phyloP scores from a whole-genome alignment of 2,888 invertebrate species.

The Andrena chrysosceles region DNA sequence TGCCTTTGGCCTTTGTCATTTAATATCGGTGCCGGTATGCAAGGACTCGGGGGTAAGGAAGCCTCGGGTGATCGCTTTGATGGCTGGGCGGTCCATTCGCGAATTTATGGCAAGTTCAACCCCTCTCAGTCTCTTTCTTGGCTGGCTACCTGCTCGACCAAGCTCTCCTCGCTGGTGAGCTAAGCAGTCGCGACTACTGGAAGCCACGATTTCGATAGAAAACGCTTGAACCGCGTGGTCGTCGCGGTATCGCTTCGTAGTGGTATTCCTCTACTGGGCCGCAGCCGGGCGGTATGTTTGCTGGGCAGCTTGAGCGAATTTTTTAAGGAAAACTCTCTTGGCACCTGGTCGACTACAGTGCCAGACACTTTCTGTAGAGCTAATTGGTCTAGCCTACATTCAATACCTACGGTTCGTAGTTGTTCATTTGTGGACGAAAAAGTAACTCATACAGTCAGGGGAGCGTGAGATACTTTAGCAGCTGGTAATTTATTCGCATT shows the following conservation, averaged over 20 bases:
- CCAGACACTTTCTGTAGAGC: no score
- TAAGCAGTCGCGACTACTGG: conserved; percentile 39
- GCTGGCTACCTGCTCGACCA: conserved; percentile 34
- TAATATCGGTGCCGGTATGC: conserved; percentile 84
- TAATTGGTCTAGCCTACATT: no score
- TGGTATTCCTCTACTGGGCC: not conserved
- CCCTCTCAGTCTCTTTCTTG: conserved; percentile 49
- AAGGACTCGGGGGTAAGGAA: conserved; percentile 80
- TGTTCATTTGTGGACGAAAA: no score
- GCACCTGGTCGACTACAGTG: no score
- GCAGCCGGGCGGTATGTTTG: not conserved
- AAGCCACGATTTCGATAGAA: conserved; percentile 60
- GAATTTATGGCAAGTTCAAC: conserved; percentile 77
- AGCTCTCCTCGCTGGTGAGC: conserved; percentile 24
- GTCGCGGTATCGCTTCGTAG: not conserved
- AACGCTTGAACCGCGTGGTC: conserved; percentile 41
- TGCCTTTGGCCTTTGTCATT: conserved; percentile 85
- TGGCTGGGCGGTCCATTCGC: conserved; percentile 80
- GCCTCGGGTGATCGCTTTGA: conserved; percentile 85
- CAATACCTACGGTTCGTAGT: no score
- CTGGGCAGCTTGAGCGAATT: not conserved
- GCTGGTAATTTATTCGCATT: no score
- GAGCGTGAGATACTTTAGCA: no score
- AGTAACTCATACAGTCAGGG: no score
- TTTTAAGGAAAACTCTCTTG: no score